phyloP scores from a whole-genome alignment of 2,113 vertebrate species.

The Mus pahari region DNA sequence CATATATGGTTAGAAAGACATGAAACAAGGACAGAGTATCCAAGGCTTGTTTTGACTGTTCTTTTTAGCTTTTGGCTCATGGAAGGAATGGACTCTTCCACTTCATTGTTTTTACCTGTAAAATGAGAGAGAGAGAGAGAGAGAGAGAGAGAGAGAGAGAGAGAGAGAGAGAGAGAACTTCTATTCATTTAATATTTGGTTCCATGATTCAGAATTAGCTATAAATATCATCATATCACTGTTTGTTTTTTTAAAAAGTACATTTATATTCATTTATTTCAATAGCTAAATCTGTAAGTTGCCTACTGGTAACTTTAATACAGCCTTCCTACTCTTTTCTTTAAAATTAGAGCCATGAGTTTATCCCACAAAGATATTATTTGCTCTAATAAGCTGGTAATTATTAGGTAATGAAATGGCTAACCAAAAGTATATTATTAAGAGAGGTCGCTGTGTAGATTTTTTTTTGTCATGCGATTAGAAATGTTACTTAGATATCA shows the following conservation, averaged over 20 bases:
- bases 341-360: constrained; percentile 64
- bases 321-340: constrained; percentile 52
- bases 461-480: constrained; percentile 74
- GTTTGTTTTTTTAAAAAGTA: constrained; percentile 51
- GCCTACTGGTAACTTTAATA: constrained; percentile 49
- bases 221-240: constrained; percentile 21
- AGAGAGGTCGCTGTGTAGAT: constrained; percentile 59
- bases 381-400: constrained; percentile 77
- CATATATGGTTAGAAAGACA: neutral
- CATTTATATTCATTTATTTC: constrained; percentile 61
- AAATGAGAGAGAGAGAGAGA: neutral
- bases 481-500: constrained; percentile 70
- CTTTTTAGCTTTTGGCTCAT: neutral
- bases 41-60: rapidly evolving
- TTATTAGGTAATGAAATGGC: constrained; percentile 76
- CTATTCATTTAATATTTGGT: constrained; percentile 9
- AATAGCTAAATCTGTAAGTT: constrained; percentile 54
- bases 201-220: constrained; percentile 45
- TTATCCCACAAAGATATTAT: constrained; percentile 73
- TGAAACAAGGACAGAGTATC: neutral
- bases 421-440: constrained; percentile 66
- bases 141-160: too few species aligned
- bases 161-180: too few species aligned
- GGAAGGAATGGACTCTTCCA: too few species aligned
- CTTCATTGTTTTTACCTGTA: neutral